Evolutionary conservation across 2,797 vertebrate genomes (phyloP).

Genomic region (Mallotus villosus): DNA sequence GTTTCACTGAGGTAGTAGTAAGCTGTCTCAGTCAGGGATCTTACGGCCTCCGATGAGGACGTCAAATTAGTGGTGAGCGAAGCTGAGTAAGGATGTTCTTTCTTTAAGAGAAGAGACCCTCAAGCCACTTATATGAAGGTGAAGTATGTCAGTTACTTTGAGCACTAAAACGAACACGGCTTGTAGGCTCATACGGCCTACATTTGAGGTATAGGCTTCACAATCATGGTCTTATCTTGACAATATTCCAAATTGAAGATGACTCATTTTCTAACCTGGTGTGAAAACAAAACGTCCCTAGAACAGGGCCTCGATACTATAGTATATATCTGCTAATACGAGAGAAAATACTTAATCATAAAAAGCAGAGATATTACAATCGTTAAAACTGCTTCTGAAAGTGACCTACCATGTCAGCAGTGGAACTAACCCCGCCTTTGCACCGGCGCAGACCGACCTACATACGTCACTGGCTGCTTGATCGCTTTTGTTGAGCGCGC

Average conservation of each 20-base stretch:
- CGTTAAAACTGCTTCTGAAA: too few species aligned
- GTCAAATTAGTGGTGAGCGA: conserved; percentile 25
- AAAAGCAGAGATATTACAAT: too few species aligned
- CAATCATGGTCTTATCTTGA: too few species aligned
- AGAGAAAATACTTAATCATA: too few species aligned
- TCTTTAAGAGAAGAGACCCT: conserved; percentile 28
- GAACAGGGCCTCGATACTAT: too few species aligned
- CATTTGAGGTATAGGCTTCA: neutral
- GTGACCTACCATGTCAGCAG: too few species aligned
- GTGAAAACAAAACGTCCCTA: too few species aligned
- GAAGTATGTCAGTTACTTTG: conserved; percentile 22
- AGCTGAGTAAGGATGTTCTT: conserved; percentile 50
- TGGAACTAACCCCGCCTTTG: neutral
- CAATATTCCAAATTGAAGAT: too few species aligned
- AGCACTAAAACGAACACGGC: conserved; percentile 6
- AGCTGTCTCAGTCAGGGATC: conserved; percentile 51
- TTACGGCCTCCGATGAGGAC: conserved; percentile 39
- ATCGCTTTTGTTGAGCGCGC: conserved; percentile 48
- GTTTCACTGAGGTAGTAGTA: conserved; percentile 49
- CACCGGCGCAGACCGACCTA: conserved; percentile 24
- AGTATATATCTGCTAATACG: too few species aligned
- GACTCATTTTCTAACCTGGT: too few species aligned
- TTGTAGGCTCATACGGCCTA: neutral
- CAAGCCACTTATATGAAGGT: too few species aligned
- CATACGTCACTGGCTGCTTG: conserved; percentile 37